Percentiles rank a stretch among this genome's conserved stretches.
phyloP scores from a whole-genome alignment of 2,113 vertebrate species.

The Myrmecophaga tridactyla region DNA sequence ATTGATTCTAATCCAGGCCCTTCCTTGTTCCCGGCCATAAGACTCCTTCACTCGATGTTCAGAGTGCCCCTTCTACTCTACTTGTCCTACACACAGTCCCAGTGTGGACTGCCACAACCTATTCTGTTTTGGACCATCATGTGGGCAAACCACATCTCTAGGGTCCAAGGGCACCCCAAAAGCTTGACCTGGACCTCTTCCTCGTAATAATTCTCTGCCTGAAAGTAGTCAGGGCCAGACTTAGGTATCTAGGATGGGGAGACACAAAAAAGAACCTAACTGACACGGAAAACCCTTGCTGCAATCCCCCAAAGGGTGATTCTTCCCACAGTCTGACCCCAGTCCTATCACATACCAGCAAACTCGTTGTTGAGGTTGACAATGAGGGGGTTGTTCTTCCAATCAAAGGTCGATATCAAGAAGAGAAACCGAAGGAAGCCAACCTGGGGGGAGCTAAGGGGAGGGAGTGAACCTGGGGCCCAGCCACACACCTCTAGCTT shows the following conservation, averaged over 20 bases:
- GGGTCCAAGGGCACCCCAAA: background rate
- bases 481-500: background rate
- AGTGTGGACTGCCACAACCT: background rate
- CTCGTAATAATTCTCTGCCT: background rate
- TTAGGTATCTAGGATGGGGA: background rate
- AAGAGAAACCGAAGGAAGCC: conserved; percentile 95
- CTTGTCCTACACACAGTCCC: background rate
- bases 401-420: conserved; percentile 94
- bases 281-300: background rate
- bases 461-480: background rate
- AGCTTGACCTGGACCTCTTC: background rate
- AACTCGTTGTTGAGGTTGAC: conserved; percentile 93
- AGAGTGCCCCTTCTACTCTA: background rate
- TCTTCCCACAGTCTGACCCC: background rate
- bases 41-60: background rate
- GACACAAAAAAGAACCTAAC: background rate
- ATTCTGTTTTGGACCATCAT: background rate
- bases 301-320: background rate
- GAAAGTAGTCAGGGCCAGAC: background rate
- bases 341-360: conserved; percentile 84
- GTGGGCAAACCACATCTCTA: background rate
- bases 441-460: conserved; percentile 92
- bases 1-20: background rate
- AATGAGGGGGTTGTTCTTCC: conserved; percentile 94
- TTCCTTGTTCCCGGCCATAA: background rate